A percentile compares a stretch with the other conserved stretches of the same genome.
Conservation (phyloP, 2,113 vertebrate genomes). For the Pygoscelis antarcticus region DNA sequence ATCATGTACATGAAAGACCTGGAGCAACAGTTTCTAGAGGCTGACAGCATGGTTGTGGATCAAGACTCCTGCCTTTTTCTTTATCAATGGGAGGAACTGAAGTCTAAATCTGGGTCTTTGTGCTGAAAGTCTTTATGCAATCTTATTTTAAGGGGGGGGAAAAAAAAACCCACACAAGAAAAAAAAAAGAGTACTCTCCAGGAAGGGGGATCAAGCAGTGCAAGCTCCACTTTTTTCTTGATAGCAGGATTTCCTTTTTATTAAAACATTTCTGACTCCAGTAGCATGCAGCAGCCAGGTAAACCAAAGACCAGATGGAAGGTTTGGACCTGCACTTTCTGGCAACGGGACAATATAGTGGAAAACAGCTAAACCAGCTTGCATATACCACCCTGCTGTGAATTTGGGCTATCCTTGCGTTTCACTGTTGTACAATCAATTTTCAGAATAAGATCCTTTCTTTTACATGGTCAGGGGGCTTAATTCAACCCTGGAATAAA, state of each 20-base stretch:
- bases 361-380: background rate
- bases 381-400: background rate
- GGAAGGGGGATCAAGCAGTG: background rate
- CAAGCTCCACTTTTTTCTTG: background rate
- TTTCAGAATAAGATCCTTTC: background rate
- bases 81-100: background rate
- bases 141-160: background rate
- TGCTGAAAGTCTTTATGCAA: background rate
- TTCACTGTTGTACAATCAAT: background rate
- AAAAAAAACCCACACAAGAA: background rate
- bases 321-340: background rate
- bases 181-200: background rate
- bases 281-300: background rate
- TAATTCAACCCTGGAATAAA: constrained; percentile 32
- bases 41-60: background rate
- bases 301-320: background rate
- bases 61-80: background rate
- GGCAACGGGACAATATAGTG: background rate
- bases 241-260: background rate
- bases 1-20: background rate
- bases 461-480: background rate
- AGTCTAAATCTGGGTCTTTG: background rate
- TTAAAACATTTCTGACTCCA: background rate
- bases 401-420: background rate
- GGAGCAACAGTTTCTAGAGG: background rate